These are phyloP conservation scores for Episyrphus balteatus DNA, from an alignment of 1,140 invertebrate genomes.

Conservation along the genomic window DNA sequence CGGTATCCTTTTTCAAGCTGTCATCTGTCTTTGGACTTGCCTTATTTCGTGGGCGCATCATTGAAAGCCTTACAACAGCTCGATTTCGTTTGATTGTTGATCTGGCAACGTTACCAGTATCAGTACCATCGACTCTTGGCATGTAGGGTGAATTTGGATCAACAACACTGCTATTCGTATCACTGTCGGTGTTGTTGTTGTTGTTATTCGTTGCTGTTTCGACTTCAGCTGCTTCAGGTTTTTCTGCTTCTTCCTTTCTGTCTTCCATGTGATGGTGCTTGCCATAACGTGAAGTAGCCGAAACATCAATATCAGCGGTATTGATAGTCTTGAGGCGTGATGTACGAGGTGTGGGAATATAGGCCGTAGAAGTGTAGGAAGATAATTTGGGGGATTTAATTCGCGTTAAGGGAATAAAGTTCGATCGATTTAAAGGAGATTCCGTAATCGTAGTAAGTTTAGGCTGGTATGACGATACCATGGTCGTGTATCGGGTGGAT, in stretches of 20 bases:
- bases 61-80: conserved; percentile 59
- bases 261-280: conserved; percentile 31
- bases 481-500: conserved; percentile 21
- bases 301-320: conserved; percentile 73
- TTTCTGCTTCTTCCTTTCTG: conserved; percentile 15
- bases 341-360: conserved; percentile 26
- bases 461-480: conserved; percentile 49
- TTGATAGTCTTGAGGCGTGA: conserved; percentile 56
- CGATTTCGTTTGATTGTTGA: conserved; percentile 55
- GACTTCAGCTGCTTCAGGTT: conserved; percentile 12
- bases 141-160: too few species aligned
- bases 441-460: conserved; percentile 64
- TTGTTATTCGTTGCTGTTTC: conserved; percentile 2
- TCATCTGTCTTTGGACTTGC: conserved; percentile 30
- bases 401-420: conserved; percentile 32
- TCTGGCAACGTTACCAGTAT: conserved; percentile 21
- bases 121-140: conserved; percentile 32
- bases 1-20: conserved; percentile 7
- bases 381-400: conserved; percentile 39
- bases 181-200: conserved; percentile 1
- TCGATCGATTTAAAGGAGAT: conserved; percentile 33
- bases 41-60: conserved; percentile 44
- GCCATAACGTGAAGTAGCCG: conserved; percentile 43
- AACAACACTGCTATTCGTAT: conserved; percentile 18
- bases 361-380: conserved; percentile 25